Evolutionary conservation across 2,113 vertebrate species (phyloP).

Genomic region (Amblyopsis rosae): DNA sequence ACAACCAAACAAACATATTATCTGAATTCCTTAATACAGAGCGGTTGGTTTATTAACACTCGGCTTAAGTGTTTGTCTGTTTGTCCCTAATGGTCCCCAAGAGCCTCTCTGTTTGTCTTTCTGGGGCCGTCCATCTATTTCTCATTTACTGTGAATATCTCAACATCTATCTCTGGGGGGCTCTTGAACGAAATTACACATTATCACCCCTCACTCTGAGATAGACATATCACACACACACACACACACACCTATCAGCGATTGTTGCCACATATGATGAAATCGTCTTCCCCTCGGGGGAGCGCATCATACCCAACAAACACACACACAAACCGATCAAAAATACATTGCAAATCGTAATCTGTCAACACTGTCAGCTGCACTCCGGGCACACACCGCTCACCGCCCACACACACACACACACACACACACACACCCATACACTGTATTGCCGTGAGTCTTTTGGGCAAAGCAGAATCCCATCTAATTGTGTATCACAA

Average conservation of each 20-base stretch:
- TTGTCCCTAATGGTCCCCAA: constrained; percentile 24
- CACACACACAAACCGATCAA: constrained; percentile 14
- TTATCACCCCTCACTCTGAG: constrained; percentile 64
- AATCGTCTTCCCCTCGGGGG: constrained; percentile 35
- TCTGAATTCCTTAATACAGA: neutral
- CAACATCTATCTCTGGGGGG: constrained; percentile 50
- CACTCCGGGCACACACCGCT: too few species aligned
- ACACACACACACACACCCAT: constrained; percentile 6
- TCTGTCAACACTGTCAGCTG: constrained; percentile 10
- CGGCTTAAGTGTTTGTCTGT: constrained; percentile 23
- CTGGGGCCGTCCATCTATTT: constrained; percentile 53
- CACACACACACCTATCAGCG: constrained; percentile 64
- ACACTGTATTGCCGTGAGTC: constrained; percentile 37
- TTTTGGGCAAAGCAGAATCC: constrained; percentile 48
- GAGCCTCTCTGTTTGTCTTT: constrained; percentile 19
- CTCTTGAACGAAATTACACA: constrained; percentile 63
- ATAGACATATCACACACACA: constrained; percentile 66
- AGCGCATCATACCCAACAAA: constrained; percentile 1
- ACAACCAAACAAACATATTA: neutral
- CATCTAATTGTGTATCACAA: constrained; percentile 70
- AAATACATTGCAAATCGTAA: neutral
- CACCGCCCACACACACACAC: constrained; percentile 16
- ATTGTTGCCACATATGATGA: constrained; percentile 56
- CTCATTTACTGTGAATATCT: constrained; percentile 64
- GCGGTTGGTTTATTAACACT: too few species aligned